Percentiles rank a stretch among this genome's conserved stretches.
Evolutionary conservation across 2,888 invertebrate species (phyloP).

Genomic region (Rutpela maculata): DNA sequence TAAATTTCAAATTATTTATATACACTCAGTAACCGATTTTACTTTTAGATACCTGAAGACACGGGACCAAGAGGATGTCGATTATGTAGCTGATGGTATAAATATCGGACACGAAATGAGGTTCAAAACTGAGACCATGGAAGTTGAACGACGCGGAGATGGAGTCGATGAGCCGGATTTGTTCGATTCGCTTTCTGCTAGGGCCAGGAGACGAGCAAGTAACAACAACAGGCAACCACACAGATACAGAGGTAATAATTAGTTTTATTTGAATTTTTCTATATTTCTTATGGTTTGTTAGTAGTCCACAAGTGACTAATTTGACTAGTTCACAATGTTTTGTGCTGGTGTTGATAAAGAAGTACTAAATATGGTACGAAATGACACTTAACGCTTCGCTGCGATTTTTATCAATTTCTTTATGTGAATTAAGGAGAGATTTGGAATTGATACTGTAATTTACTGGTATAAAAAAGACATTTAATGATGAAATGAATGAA

Average conservation of each 20-base stretch:
- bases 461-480: too few relatives aligned
- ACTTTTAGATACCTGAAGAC: constrained; percentile 78
- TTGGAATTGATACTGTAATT: too few relatives aligned
- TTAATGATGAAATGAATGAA: too few relatives aligned
- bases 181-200: constrained; percentile 87
- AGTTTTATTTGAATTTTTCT: not conserved
- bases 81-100: constrained; percentile 88
- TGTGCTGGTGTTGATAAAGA: too few relatives aligned
- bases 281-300: too few relatives aligned
- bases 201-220: constrained; percentile 78
- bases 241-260: constrained; percentile 76
- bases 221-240: constrained; percentile 71
- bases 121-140: constrained; percentile 87
- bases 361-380: too few relatives aligned
- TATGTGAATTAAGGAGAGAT: too few relatives aligned
- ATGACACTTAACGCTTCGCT: too few relatives aligned
- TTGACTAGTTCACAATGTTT: too few relatives aligned
- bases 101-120: constrained; percentile 88
- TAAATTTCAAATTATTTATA: not conserved
- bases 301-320: too few relatives aligned
- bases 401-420: too few relatives aligned
- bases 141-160: constrained; percentile 84
- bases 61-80: constrained; percentile 88
- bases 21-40: not conserved
- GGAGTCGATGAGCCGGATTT: constrained; percentile 81